Conservation (phyloP, 2,888 invertebrate species). For the Amiota communis region DNA sequence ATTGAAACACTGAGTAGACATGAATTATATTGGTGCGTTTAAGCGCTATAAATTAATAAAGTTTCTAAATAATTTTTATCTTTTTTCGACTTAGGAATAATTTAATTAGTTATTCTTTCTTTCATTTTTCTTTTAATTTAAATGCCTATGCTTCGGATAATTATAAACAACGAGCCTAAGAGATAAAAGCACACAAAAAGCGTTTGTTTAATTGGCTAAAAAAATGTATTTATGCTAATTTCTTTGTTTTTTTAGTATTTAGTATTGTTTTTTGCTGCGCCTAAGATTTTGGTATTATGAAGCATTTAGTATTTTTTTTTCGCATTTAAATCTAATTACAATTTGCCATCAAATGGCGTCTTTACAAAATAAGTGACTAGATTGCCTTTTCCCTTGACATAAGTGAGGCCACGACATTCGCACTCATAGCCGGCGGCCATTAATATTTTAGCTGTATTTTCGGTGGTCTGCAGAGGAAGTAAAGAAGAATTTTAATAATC, state of each 20-base stretch:
- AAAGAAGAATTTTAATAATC: slow-evolving; percentile 36
- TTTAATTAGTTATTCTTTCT: neutral
- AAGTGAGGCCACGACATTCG: slow-evolving; percentile 92
- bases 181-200: slow-evolving; percentile 14
- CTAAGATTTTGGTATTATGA: too few relatives aligned
- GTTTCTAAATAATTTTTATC: too few relatives aligned
- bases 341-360: slow-evolving; percentile 82
- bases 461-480: slow-evolving; percentile 78
- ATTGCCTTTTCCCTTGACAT: slow-evolving; percentile 95
- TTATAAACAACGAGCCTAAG: neutral
- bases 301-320: slow-evolving; percentile 15
- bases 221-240: slow-evolving; percentile 5
- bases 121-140: slow-evolving; percentile 7
- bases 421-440: slow-evolving; percentile 89
- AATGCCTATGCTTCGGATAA: slow-evolving; percentile 14
- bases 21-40: neutral
- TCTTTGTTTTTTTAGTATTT: neutral
- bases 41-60: too few relatives aligned
- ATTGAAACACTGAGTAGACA: slow-evolving; percentile 17
- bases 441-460: slow-evolving; percentile 86
- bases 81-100: neutral
- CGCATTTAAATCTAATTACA: slow-evolving; percentile 57
- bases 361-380: slow-evolving; percentile 93
- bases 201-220: slow-evolving; percentile 15
- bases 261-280: too few relatives aligned